phyloP scores from a whole-genome alignment of 2,113 vertebrate species.

The Ahaetulla prasina region DNA sequence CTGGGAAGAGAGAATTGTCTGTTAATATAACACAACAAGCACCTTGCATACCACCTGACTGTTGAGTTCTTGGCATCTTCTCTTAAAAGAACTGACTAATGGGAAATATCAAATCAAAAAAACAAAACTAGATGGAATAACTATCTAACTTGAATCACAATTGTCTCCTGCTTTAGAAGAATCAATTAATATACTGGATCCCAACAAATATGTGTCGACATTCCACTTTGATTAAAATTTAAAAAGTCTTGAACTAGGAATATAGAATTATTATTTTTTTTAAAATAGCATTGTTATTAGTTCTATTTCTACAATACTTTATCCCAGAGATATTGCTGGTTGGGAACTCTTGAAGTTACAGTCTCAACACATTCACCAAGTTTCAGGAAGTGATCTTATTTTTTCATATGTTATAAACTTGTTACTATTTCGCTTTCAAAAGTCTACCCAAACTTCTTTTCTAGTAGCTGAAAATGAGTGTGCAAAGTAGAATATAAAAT shows the following conservation, averaged over 20 bases:
- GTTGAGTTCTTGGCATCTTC: not conserved
- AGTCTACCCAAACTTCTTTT: not conserved
- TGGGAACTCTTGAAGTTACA: not conserved
- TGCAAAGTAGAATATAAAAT: not conserved
- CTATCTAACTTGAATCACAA: not conserved
- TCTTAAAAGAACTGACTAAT: not conserved
- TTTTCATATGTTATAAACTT: not conserved
- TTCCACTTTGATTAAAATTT: not conserved
- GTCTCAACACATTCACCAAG: not conserved
- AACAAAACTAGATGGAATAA: not conserved
- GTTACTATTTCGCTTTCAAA: not conserved
- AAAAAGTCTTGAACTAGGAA: not conserved
- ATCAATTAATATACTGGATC: not conserved
- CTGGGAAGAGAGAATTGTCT: not conserved
- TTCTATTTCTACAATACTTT: not conserved
- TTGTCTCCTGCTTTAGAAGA: not conserved
- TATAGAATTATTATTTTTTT: not conserved
- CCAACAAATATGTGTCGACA: not conserved
- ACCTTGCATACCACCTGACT: not conserved
- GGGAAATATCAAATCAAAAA: not conserved
- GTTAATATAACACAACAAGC: not conserved
- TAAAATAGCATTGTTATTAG: not conserved
- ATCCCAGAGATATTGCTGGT: not conserved
- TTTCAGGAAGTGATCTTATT: not conserved
- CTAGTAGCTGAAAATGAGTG: not conserved